A percentile compares a stretch with the other conserved stretches of the same genome.
Evolutionary conservation across 64 coral and sea anemone species (phyloP).

Genomic region (Catalaphyllia jardinei): DNA sequence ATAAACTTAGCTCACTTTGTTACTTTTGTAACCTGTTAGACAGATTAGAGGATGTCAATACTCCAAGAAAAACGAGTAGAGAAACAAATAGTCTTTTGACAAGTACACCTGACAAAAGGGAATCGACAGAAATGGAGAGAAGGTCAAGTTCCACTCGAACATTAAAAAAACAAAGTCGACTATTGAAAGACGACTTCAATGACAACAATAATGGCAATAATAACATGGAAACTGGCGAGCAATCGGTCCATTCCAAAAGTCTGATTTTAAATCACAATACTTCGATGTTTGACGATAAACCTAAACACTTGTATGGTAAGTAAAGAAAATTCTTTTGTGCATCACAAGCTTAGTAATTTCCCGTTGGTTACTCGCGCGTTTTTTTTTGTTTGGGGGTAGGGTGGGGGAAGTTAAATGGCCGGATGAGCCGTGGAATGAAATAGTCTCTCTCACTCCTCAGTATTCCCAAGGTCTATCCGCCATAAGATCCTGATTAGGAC

Average conservation of each 20-base stretch:
- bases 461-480: too few species aligned
- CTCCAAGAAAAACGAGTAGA: not conserved
- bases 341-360: too few species aligned
- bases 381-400: not conserved
- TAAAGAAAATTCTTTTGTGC: not conserved
- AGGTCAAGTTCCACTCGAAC: not conserved
- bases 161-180: not conserved
- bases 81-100: not conserved
- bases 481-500: too few species aligned
- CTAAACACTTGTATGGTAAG: constrained; percentile 31
- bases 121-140: constrained; percentile 16
- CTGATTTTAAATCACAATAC: not conserved
- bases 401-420: not conserved
- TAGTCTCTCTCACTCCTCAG: too few species aligned
- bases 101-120: constrained; percentile 27
- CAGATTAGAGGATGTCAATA: not conserved
- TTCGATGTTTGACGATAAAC: constrained; percentile 19
- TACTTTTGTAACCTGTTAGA: too few species aligned
- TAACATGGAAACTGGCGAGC: constrained; percentile 1
- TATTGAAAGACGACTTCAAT: not conserved
- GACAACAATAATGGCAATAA: not conserved
- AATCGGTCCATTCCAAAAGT: not conserved
- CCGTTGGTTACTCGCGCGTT: too few species aligned
- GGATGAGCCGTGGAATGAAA: too few species aligned
- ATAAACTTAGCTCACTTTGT: too few species aligned